These are phyloP conservation scores for Ceyx cyanopectus DNA, from an alignment of 2,113 vertebrate genomes.

Conservation along the genomic window DNA sequence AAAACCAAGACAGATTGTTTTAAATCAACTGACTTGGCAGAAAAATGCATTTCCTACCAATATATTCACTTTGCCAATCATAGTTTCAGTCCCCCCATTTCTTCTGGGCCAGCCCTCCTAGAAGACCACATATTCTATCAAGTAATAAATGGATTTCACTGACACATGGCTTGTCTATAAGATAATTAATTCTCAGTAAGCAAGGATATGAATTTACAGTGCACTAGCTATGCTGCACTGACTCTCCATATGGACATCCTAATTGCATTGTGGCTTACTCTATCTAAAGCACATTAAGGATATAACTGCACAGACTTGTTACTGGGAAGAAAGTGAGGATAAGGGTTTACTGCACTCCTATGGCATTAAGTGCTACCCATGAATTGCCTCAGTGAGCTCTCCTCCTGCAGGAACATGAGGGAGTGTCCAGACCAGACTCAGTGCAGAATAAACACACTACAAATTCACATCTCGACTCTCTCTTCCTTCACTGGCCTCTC, in stretches of 20 bases:
- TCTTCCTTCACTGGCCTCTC: neutral
- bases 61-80: constrained; percentile 38
- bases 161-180: constrained; percentile 65
- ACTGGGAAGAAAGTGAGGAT: neutral
- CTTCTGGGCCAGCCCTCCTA: constrained; percentile 47
- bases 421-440: neutral
- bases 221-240: constrained; percentile 37
- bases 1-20: constrained; percentile 62
- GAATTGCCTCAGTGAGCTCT: neutral
- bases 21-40: constrained; percentile 46
- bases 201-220: constrained; percentile 46
- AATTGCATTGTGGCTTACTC: constrained; percentile 63
- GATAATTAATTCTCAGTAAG: constrained; percentile 70
- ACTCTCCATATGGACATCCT: constrained; percentile 68
- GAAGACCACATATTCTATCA: constrained; percentile 15
- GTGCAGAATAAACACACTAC: neutral
- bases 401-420: neutral
- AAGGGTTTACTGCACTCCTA: constrained; percentile 1
- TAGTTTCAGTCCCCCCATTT: constrained; percentile 17
- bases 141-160: constrained; percentile 33
- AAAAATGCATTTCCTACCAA: constrained; percentile 3
- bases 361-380: neutral
- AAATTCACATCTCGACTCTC: neutral
- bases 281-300: constrained; percentile 53
- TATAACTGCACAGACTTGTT: constrained; percentile 36